Percentiles rank a stretch among this genome's conserved stretches.
phyloP scores from a whole-genome alignment of 2,113 vertebrate genomes.

The Micronycteris hirsuta region DNA sequence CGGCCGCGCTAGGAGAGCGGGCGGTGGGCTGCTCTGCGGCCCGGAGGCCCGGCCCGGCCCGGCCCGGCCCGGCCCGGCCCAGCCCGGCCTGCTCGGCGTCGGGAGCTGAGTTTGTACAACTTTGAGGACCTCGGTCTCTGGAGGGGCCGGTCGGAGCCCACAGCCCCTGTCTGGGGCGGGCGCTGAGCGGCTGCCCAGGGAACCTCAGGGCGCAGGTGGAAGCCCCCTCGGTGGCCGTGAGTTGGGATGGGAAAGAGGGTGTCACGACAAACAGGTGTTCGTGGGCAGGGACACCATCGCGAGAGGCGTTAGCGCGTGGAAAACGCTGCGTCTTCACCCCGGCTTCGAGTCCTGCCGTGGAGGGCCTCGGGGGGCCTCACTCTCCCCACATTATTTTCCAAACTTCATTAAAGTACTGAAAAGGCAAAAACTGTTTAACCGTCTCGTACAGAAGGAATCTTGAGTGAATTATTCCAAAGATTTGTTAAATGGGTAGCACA shows the following conservation, averaged over 20 bases:
- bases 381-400: background rate
- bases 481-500: background rate
- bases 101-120: background rate
- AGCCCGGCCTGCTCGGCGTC: background rate
- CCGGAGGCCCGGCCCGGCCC: background rate
- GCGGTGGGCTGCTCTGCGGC: background rate
- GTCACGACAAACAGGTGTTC: background rate
- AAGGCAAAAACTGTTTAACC: background rate
- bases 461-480: background rate
- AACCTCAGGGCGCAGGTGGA: background rate
- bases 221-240: background rate
- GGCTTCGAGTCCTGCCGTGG: background rate
- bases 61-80: background rate
- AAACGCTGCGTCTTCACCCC: background rate
- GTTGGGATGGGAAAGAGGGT: background rate
- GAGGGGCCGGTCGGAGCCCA: background rate
- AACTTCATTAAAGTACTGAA: background rate
- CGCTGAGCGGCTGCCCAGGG: background rate
- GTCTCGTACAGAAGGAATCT: background rate
- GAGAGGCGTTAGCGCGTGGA: background rate
- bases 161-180: background rate
- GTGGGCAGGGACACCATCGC: background rate
- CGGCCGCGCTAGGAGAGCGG: rapidly evolving
- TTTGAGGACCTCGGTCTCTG: background rate
- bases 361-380: background rate